Evolutionary conservation across 2,113 vertebrate species (phyloP), one percentile per base, ranked within the genome.

Genomic region (Edolisoma coerulescens): DNA sequence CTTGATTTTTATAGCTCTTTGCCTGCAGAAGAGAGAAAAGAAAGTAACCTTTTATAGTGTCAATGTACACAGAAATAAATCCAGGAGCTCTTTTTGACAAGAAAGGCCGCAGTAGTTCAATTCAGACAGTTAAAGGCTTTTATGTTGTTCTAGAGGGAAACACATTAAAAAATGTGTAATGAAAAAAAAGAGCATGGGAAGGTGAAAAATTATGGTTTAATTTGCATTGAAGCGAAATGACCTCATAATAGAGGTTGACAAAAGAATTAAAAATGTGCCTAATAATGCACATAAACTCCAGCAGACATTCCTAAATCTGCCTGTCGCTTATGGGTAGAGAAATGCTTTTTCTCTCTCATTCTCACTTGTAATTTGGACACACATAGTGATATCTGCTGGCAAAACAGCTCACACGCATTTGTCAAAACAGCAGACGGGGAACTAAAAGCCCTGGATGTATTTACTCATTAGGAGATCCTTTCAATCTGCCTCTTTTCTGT

Each of bases 41-140:
- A 93, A 95, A 93, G 63, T 67, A 85, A 92, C 64, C 9, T 93
- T 96, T 96, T 95, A 94, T 61, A 85, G 82, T 56, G 47, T 85
- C 78, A 87, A 88, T 33, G 52, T 75, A 87, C 87, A 91, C 56
- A 84, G 71, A 95, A 96, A 97, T 96, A 97, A 96, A 96, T 88
- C 73, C 89, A 93, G 44, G 57, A 70, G 57, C 37, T 68, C 60
- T 95, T 95, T 96, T 76, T 76, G 60, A 93, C 82, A 80, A 93
- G 89, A 93, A 93, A 78, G 76, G 82, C 80, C 90, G 90, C 65
- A 60, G 53, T 50, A 89, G 84, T 77, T 93, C 77, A 87, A 17
- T 65, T 89, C 56, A 90, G 83, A 70, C 13, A 61, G 35, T 49
- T 90, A 89, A 82, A 80, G 67, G 68, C 37, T 87, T 89, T 90